Base-by-base conservation (phyloP, 2,888 invertebrate genomes). In the Taphrorychus bicolor region DNA sequence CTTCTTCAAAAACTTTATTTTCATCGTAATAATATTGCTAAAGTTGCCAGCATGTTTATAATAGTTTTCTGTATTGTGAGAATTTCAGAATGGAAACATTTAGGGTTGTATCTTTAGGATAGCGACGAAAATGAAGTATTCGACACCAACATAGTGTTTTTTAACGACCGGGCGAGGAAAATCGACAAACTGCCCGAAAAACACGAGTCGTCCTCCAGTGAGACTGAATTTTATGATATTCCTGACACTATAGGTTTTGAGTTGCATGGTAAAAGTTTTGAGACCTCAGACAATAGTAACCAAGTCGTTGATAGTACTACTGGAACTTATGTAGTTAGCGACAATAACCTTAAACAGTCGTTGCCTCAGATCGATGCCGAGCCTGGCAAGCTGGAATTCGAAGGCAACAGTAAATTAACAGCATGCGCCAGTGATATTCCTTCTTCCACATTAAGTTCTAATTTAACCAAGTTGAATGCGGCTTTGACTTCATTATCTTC, bases 221-320 rank as follows among this genome's bases (percentile, higher is more conserved):
- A 80, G 76, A 76, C 71, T 32, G 81, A 81, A 69, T 81, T 81
- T 78, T 73, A 76, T 71, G 80, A 81, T 73, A 75, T 77, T 48
- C 70, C 76, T 72, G 58, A 61, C 59, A 65, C 51, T 16, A 23
- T 16, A 23, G 66, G 45, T 66, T 66, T 65, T 69, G 65, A 73
- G 58, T 70, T 76, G 77, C 77, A 78, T 78, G 78, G 72, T 68
- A 69, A 71, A 69, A 45, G 22, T 60, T 64, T 60, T 57, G 32
- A 32, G 32, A 51, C 22, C 41, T 23, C 52, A 22, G 41, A 49
- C 42, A 51, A 54, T 19, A 51, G 21, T 62, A 62, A 54, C 49
- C 24, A 16, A 58, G 42, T 42, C 22, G 51, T 16, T 59, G 59
- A 59, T 53, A 23, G 53, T 65, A 65, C 7, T 51, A 59, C 21